Evolutionary conservation across 2,797 vertebrate species (phyloP).

Genomic region (Spinus olivaceus): DNA sequence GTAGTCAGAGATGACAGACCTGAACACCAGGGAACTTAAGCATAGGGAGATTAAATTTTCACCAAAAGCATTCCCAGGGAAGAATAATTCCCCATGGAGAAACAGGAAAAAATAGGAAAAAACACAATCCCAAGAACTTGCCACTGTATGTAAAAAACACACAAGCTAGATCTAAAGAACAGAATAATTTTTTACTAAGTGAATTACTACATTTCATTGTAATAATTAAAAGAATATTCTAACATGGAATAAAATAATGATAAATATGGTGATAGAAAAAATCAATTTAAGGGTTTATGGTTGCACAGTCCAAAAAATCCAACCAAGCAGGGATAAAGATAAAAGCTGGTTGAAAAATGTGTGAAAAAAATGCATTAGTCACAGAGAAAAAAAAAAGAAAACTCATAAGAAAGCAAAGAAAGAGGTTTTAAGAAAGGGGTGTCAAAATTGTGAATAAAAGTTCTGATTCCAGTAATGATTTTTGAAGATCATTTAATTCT

Average conservation of each 20-base stretch:
- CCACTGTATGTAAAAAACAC: neutral
- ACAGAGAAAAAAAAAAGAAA: neutral
- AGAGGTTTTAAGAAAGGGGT: neutral
- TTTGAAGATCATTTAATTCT: neutral
- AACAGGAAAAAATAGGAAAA: neutral
- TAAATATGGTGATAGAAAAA: neutral
- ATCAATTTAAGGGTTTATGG: neutral
- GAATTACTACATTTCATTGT: neutral
- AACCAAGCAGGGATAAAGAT: neutral
- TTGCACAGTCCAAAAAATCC: neutral
- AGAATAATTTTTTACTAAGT: neutral
- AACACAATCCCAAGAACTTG: neutral
- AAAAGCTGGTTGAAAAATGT: neutral
- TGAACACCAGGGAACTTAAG: neutral
- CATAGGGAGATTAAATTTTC: neutral
- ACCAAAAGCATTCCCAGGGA: neutral
- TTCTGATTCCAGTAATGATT: neutral
- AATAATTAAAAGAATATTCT: neutral
- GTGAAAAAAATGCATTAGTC: neutral
- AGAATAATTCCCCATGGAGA: neutral
- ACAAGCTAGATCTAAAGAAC: neutral
- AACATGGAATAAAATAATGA: neutral
- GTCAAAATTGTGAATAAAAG: neutral
- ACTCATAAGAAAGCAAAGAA: neutral
- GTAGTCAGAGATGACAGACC: neutral